Percentiles rank a stretch among this genome's conserved stretches.
Conservation (phyloP, 2,113 vertebrate genomes). For the Bambusicola thoracicus region DNA sequence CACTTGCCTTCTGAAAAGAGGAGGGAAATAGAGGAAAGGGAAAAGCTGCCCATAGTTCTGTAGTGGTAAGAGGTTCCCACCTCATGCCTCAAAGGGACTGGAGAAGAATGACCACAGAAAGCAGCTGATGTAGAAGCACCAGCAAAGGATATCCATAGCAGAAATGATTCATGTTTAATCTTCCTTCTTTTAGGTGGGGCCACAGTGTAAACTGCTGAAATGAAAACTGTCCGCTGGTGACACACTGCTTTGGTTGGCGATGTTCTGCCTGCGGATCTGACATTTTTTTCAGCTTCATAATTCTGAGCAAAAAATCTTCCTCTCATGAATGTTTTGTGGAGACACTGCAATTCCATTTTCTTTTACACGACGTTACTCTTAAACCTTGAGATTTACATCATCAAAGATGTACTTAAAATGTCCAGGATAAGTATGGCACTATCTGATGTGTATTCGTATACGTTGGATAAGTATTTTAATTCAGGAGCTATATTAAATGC, state of each 20-base stretch:
- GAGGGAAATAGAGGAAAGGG: neutral
- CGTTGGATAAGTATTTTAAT: neutral
- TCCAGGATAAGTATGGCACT: neutral
- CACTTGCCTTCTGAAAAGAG: neutral
- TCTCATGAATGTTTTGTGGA: fast-evolving
- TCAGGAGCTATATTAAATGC: neutral
- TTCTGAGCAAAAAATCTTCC: neutral
- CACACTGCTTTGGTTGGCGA: neutral
- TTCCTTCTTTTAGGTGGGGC: constrained; percentile 42
- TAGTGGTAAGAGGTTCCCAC: neutral
- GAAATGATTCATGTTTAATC: neutral
- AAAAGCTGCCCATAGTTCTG: neutral
- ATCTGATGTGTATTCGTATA: neutral
- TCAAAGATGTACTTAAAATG: neutral
- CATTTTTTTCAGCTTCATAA: neutral
- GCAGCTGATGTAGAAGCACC: neutral
- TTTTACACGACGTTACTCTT: neutral
- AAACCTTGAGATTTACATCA: neutral
- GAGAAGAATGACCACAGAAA: neutral
- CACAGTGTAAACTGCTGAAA: constrained; percentile 19
- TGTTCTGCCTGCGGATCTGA: neutral
- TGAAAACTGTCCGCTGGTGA: neutral
- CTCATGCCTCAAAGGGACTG: neutral
- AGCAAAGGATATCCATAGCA: neutral
- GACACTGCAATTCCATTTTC: neutral